Evolutionary conservation across 2,888 invertebrate species (phyloP), one percentile per base, ranked within the genome.

Genomic region (Blastobasis lacticolella): DNA sequence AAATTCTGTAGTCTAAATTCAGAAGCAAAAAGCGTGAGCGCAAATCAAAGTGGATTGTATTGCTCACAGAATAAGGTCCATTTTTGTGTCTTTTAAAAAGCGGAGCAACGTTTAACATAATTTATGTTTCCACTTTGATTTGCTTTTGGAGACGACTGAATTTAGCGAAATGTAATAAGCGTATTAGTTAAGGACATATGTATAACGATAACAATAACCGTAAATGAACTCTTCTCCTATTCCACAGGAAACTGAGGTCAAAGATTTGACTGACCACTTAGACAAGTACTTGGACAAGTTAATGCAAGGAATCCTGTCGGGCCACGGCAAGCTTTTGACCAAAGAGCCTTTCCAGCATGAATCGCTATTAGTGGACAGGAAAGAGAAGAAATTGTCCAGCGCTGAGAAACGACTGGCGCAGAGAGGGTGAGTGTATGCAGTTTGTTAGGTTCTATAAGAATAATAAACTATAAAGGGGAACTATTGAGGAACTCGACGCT

Each of bases 301-400:
- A 46, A 91, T 98, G 89, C 93, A 94, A 73, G 93, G 93, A 55
- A 86, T 94, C 36, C 79, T 94, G 46, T 89, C 90, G 51, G 78
- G 90, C 37, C 91, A 93, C 61, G 91, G 92, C 10, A 89, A 88
- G 43, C 77, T 90, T 49, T 79, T 95, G 54, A 93, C 93, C 53
- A 94, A 94, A 79, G 94, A 95, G 68, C 98, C 98, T 0, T 98
- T 98, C 85, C 95, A 96, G 65, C 98, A 99, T 71, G 98, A 99
- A 78, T 97, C 97, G 7, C 87, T 98, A 50, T 88, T 99, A 40
- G 94, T 98, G 4, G 98, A 98, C 79, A 91, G 97, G 45, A 97
- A 98, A 73, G 98, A 98, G 69, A 95, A 97, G 78, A 96, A 97
- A 69, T 83, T 98, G 45, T 97, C 97, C 0, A 94, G 95, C 71